These are phyloP conservation scores for Chymomyza amoena DNA, from an alignment of 2,888 invertebrate species.

Conservation along the genomic window DNA sequence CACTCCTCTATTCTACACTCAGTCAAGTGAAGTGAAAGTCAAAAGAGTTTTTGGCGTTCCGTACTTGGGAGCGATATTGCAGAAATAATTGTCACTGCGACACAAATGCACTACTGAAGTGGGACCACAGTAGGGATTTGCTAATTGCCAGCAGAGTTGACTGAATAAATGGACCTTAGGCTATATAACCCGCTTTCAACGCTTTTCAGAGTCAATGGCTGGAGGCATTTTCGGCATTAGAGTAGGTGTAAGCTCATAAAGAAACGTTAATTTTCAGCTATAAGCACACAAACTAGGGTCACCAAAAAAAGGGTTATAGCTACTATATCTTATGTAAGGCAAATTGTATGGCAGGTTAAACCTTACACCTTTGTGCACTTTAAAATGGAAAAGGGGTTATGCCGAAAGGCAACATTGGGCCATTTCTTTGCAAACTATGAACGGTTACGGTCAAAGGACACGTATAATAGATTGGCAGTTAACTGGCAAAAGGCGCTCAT, in stretches of 20 bases:
- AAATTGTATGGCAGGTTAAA: constrained; percentile 49
- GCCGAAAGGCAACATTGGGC: constrained; percentile 46
- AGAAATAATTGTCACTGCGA: constrained; percentile 49
- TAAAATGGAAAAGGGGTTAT: constrained; percentile 3
- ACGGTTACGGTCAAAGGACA: constrained; percentile 66
- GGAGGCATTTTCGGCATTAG: background rate
- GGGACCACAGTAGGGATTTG: background rate
- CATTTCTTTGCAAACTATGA: constrained; percentile 42
- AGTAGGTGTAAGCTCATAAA: constrained; percentile 25
- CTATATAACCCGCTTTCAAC: background rate
- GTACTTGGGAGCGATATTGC: constrained; percentile 27
- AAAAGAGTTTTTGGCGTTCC: background rate
- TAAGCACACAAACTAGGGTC: constrained; percentile 22
- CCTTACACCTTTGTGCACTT: constrained; percentile 50
- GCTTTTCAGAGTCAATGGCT: background rate
- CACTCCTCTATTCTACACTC: background rate
- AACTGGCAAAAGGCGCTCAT: constrained; percentile 42
- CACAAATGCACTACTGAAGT: background rate
- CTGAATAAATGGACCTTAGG: background rate
- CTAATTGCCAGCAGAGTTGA: background rate
- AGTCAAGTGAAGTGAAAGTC: constrained; percentile 56
- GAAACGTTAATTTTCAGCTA: constrained; percentile 57
- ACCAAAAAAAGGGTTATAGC: background rate
- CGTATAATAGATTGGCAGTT: constrained; percentile 63
- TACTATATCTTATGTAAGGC: constrained; percentile 42